These are phyloP conservation scores for Stenchaetothrips biformis DNA, from an alignment of 2,888 invertebrate species.

Conservation along the genomic window DNA sequence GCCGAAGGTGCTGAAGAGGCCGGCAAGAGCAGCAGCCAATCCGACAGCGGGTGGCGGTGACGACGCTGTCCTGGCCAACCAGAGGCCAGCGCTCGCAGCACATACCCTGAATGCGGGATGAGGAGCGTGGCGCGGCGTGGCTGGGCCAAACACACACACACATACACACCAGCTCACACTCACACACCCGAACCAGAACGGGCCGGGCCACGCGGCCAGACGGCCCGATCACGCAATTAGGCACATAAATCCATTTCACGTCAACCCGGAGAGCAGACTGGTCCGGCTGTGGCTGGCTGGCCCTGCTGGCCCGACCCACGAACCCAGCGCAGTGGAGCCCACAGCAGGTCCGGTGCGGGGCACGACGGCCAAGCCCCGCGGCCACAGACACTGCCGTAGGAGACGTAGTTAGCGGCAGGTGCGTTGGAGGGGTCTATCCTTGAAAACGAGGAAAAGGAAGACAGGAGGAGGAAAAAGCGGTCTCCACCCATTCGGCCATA, in stretches of 20 bases:
- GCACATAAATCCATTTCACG: slow-evolving; percentile 13
- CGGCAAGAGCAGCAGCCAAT: background rate
- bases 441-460: too few species aligned
- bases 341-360: background rate
- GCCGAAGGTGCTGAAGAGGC: background rate
- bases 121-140: background rate
- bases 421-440: too few species aligned
- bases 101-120: background rate
- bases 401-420: background rate
- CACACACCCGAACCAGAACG: background rate
- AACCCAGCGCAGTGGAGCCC: background rate
- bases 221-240: slow-evolving; percentile 21
- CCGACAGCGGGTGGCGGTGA: too few species aligned
- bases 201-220: background rate
- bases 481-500: too few species aligned
- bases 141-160: background rate
- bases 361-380: background rate
- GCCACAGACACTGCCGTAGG: too few species aligned
- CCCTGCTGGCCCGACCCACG: background rate
- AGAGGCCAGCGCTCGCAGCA: background rate
- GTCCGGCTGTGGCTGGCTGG: background rate
- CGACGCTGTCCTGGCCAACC: background rate
- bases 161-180: too few species aligned
- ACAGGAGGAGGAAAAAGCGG: too few species aligned
- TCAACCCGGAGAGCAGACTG: background rate